A percentile compares a stretch with the other conserved stretches of the same genome.
Conservation (phyloP, 2,797 vertebrate species). For the Centropyge bicolor region DNA sequence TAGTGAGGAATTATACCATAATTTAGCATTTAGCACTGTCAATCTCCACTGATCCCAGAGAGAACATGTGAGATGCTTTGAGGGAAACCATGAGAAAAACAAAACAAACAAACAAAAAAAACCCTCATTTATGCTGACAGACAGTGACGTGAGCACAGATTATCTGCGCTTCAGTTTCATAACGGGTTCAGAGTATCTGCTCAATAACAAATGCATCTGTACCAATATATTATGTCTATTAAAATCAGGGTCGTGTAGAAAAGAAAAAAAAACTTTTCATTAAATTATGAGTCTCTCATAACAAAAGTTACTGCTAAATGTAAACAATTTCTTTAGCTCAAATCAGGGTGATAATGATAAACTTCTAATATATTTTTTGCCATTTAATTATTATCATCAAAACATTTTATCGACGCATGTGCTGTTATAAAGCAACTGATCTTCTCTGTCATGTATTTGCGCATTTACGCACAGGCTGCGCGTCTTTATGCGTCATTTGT, state of each 20-base stretch:
- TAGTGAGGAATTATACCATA: slow-evolving; percentile 3
- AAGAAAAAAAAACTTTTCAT: neutral
- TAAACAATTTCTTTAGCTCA: too few relatives aligned
- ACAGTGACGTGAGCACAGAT: slow-evolving; percentile 1
- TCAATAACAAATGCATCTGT: neutral
- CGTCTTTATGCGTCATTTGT: slow-evolving; percentile 44
- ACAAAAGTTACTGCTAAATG: neutral
- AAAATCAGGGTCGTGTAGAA: neutral
- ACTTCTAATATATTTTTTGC: neutral
- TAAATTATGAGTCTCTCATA: neutral
- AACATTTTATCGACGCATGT: fast-evolving
- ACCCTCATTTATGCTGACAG: neutral
- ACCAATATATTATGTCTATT: neutral
- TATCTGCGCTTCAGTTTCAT: neutral
- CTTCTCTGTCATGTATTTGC: neutral
- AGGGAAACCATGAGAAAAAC: neutral
- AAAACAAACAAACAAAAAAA: too few relatives aligned
- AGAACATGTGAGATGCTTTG: neutral
- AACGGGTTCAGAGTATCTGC: neutral
- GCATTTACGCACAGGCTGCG: slow-evolving; percentile 28
- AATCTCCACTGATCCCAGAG: neutral
- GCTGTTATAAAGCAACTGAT: neutral
- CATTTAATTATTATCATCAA: neutral
- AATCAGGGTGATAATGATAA: neutral
- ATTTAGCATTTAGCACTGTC: neutral